Base-by-base conservation (phyloP, 2,888 invertebrate genomes). In the Drosophila diplacantha region DNA sequence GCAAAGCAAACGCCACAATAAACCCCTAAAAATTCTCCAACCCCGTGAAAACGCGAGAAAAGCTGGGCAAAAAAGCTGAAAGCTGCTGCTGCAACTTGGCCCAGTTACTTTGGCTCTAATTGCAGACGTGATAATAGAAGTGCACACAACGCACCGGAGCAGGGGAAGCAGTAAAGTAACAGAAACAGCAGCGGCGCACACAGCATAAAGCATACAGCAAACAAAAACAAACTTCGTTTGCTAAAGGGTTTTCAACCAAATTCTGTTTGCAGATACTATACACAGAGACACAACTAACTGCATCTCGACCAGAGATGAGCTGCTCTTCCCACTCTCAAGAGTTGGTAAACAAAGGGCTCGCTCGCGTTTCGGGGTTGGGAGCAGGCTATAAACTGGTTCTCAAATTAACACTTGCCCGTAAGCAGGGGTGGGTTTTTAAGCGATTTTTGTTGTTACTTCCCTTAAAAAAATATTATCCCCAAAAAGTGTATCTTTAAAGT, bases 1-100 rank as follows among this genome's bases (percentile, higher is more conserved):
- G 83, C 83, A 80, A 80, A 84, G 79, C 82, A 80, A 80, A 80
- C 71, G 66, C 74, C 76, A 60, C 76, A 81, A 77, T 78, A 78
- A 66, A 83, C 77, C 77, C 83, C 81, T 81, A 83, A 81, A 73
- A 64, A 68, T 62, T 69, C 49, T 63, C 51, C 63, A 54, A 50
- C 53, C 65, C 49, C 53, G 50, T 47, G 34, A 18, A 39, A 53
- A 37, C 43, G 41, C 35, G 46, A 65, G 65, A 63, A 63, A 69
- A 69, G 54, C 34, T 44, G 44, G 29, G 44, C 22, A 20, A 31
- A 46, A 43, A 46, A 46, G 43, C 41, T 51, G 51, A 55, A 72
- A 61, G 69, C 37, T 37, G 44, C 44, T 44, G 29, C 44, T 46
- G 61, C 71, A 65, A 70, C 81, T 83, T 77, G 77, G 81, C 77